Percentiles rank a stretch among this genome's conserved stretches.
These are phyloP conservation scores for Ptilorrhoa leucosticta DNA, from an alignment of 2,113 vertebrate genomes.

Conservation along the genomic window DNA sequence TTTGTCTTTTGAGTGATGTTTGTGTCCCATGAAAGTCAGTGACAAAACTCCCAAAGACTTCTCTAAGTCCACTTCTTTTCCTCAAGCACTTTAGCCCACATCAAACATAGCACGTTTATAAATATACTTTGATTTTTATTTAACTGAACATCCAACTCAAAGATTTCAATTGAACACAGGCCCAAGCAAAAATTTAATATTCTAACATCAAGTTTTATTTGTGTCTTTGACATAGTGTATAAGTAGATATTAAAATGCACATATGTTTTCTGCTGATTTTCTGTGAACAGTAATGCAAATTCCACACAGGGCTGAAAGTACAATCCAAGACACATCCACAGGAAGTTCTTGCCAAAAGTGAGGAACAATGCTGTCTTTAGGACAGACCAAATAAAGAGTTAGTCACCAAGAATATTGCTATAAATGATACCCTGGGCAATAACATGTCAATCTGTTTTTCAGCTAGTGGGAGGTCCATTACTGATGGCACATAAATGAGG, in stretches of 20 bases:
- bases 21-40: neutral
- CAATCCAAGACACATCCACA: neutral
- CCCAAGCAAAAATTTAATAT: neutral
- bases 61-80: neutral
- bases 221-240: neutral
- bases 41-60: neutral
- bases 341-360: neutral
- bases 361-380: slow-evolving; percentile 8
- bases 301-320: neutral
- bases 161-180: neutral
- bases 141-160: neutral
- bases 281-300: neutral
- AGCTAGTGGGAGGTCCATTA: slow-evolving; percentile 3
- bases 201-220: neutral
- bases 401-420: neutral
- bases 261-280: neutral
- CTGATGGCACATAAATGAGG: neutral
- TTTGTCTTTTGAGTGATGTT: neutral
- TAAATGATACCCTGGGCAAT: slow-evolving; percentile 6
- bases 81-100: neutral
- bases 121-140: neutral
- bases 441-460: neutral
- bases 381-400: neutral
- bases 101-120: neutral
- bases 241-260: neutral